Conservation (phyloP, 2,888 invertebrate genomes). For the Zonitis immaculata region DNA sequence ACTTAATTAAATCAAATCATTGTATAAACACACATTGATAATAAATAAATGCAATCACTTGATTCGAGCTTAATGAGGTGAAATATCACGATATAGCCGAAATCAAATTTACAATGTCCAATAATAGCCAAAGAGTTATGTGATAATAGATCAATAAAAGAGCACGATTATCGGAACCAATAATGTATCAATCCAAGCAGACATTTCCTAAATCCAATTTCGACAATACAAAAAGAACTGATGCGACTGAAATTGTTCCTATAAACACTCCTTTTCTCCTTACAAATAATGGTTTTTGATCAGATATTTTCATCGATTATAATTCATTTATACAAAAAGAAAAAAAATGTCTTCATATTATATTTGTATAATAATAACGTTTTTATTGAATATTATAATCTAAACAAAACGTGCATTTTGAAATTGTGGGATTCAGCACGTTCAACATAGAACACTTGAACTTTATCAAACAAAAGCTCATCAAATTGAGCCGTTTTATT, state of each 20-base stretch:
- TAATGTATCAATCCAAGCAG: background rate
- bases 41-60: constrained; percentile 46
- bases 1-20: no score
- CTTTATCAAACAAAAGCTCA: constrained; percentile 1
- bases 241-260: no score
- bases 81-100: constrained; percentile 40
- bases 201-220: background rate
- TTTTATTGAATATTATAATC: background rate
- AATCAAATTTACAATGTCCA: constrained; percentile 24
- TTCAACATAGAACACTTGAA: constrained; percentile 2
- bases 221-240: background rate
- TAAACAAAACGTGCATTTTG: constrained; percentile 2
- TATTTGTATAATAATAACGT: no score
- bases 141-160: constrained; percentile 6
- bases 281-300: no score
- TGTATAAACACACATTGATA: constrained; percentile 32
- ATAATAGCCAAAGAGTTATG: constrained; percentile 11
- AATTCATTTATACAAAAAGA: background rate
- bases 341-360: background rate
- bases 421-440: background rate
- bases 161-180: background rate
- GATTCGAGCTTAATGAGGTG: constrained; percentile 43
- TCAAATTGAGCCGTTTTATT: constrained; percentile 1
- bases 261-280: no score
- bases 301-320: no score